Conservation (phyloP, 2,113 vertebrate genomes). For the Gnathonemus longibarbis region DNA sequence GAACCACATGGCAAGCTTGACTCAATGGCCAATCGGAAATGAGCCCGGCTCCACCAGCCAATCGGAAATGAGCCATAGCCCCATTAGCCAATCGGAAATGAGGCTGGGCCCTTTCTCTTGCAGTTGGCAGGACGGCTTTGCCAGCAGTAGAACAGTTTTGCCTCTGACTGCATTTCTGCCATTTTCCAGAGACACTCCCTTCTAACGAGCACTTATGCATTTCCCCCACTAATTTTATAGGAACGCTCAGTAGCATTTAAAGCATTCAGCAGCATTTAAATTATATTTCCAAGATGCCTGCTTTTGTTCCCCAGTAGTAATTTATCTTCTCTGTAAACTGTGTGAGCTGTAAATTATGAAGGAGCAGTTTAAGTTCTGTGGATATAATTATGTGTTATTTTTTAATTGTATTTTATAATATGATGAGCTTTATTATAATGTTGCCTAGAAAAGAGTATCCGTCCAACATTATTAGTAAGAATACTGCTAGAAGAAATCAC, state of each 20-base stretch:
- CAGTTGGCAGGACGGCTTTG: background rate
- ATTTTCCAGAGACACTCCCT: background rate
- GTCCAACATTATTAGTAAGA: background rate
- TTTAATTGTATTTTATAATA: background rate
- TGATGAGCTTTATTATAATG: background rate
- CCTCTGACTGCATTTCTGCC: background rate
- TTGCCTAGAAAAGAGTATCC: background rate
- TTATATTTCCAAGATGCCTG: background rate
- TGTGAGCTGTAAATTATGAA: background rate
- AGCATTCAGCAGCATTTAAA: background rate
- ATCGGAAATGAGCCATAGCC: background rate
- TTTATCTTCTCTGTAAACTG: background rate
- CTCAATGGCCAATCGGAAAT: background rate
- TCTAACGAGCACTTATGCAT: background rate
- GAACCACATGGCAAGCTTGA: conserved; percentile 1
- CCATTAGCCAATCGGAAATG: background rate
- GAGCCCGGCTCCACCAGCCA: background rate
- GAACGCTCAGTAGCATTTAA: background rate
- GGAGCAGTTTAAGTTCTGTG: background rate
- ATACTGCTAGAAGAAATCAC: background rate
- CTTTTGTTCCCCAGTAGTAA: background rate
- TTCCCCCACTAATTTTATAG: background rate
- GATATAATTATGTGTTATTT: background rate
- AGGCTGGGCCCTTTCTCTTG: background rate
- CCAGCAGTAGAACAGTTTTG: background rate